Evolutionary conservation across 2,113 vertebrate genomes (phyloP).

Genomic region (Eolophus roseicapilla): DNA sequence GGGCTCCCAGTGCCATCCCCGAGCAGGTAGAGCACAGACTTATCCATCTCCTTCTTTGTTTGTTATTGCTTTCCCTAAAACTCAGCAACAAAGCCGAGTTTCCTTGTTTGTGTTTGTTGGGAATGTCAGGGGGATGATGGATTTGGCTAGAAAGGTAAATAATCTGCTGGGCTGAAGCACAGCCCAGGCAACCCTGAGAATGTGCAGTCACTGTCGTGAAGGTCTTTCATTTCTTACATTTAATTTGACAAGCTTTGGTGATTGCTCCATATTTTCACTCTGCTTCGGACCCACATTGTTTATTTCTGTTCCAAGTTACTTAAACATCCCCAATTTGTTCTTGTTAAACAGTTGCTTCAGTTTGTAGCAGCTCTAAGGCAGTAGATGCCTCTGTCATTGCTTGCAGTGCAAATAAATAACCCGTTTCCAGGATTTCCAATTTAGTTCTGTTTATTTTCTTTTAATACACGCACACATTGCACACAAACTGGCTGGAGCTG

Average conservation of each 20-base stretch:
- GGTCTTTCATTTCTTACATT: not conserved
- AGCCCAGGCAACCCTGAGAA: not conserved
- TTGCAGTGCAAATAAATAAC: not conserved
- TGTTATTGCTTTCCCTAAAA: not conserved
- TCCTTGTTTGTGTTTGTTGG: conserved; percentile 18
- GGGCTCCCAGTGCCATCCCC: not conserved
- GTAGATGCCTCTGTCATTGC: not conserved
- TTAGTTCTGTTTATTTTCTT: conserved; percentile 39
- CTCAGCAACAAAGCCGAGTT: not conserved
- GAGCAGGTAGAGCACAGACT: not conserved
- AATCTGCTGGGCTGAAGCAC: not conserved
- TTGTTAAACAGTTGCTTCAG: not conserved
- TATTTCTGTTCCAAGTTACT: conserved; percentile 9
- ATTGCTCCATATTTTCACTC: not conserved
- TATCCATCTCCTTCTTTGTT: not conserved
- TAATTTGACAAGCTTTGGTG: not conserved
- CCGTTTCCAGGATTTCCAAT: not conserved
- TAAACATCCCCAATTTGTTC: not conserved
- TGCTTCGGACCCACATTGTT: not conserved
- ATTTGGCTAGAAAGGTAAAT: conserved; percentile 22
- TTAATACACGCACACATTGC: not conserved
- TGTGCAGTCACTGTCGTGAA: not conserved
- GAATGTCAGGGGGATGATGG: conserved; percentile 23
- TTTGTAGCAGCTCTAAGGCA: not conserved
- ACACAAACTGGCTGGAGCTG: not conserved